Evolutionary conservation across 2,113 vertebrate species (phyloP).

Genomic region (Engraulis encrasicolus): DNA sequence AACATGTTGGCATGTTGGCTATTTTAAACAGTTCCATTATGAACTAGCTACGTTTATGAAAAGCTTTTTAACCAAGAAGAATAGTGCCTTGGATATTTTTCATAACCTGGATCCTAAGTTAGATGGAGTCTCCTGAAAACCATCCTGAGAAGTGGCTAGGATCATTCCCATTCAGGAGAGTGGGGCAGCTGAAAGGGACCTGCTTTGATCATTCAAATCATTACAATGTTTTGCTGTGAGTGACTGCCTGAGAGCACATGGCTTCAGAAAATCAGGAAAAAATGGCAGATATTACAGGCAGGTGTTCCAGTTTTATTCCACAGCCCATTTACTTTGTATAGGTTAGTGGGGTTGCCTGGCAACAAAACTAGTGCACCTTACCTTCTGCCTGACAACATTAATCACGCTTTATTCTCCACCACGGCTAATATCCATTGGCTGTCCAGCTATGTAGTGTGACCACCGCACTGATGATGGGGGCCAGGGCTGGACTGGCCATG

Average conservation of each 20-base stretch:
- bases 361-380: conserved; percentile 17
- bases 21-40: too few species aligned
- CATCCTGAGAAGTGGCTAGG: not conserved
- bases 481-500: too few species aligned
- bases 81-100: too few species aligned
- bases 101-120: too few species aligned
- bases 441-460: not conserved
- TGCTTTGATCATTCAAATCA: conserved; percentile 3
- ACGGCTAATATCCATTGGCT: not conserved
- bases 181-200: not conserved
- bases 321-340: conserved; percentile 22
- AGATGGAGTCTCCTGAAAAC: not conserved
- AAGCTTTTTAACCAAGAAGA: too few species aligned
- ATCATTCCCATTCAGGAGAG: not conserved
- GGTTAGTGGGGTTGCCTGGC: conserved; percentile 16
- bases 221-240: not conserved
- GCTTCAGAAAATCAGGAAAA: not conserved
- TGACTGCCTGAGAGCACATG: too few species aligned
- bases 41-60: too few species aligned
- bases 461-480: too few species aligned
- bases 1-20: too few species aligned
- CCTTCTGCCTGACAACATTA: conserved; percentile 11
- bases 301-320: conserved; percentile 17
- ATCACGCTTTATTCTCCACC: not conserved
- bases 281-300: not conserved